These are phyloP conservation scores for Phyllotis vaccarum DNA, from an alignment of 2,797 vertebrate species.

Conservation along the genomic window DNA sequence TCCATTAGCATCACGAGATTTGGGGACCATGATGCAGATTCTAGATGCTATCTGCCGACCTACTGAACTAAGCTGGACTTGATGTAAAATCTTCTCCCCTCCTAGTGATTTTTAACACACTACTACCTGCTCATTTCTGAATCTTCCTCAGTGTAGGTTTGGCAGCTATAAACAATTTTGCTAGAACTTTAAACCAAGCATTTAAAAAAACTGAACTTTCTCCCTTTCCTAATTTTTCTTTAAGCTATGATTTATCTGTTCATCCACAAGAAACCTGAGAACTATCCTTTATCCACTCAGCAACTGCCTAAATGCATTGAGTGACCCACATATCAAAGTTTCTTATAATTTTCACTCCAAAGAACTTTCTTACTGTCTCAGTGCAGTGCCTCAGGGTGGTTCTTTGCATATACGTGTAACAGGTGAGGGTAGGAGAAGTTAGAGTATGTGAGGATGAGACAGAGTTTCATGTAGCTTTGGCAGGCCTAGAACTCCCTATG, in stretches of 20 bases:
- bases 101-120: background rate
- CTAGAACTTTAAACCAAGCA: conserved; percentile 35
- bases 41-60: background rate
- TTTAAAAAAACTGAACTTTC: conserved; percentile 45
- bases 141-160: conserved; percentile 22
- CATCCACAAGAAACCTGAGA: conserved; percentile 3
- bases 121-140: background rate
- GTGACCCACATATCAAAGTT: conserved; percentile 27
- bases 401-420: background rate
- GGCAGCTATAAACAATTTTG: conserved; percentile 20
- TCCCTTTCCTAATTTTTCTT: background rate
- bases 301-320: background rate
- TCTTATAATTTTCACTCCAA: background rate
- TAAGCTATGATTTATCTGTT: background rate
- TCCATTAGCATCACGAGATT: background rate
- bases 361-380: background rate
- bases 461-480: background rate
- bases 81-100: background rate
- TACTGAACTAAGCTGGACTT: conserved; percentile 34
- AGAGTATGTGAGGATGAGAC: background rate
- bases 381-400: background rate
- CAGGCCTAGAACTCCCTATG: background rate
- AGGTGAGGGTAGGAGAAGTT: background rate
- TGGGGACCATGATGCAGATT: background rate
- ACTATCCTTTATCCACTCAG: background rate